These are phyloP conservation scores for Thamnophis elegans DNA, from an alignment of 2,797 vertebrate species.

Conservation along the genomic window DNA sequence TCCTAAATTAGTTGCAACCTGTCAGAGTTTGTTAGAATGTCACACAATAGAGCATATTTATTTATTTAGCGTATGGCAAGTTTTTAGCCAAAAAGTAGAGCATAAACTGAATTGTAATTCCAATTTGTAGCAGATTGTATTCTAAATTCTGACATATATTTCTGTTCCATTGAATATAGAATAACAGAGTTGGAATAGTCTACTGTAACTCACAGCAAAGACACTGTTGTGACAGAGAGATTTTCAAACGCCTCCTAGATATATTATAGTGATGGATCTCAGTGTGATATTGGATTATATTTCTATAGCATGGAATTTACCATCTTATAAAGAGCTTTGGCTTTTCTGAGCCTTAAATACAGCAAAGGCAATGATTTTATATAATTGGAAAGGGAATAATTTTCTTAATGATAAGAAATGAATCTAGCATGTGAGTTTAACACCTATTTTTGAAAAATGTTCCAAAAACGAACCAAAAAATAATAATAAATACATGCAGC, in stretches of 20 bases:
- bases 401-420: neutral
- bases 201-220: constrained; percentile 19
- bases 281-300: neutral
- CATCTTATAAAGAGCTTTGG: neutral
- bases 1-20: too few species aligned
- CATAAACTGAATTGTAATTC: constrained; percentile 45
- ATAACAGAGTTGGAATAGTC: neutral
- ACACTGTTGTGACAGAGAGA: neutral
- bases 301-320: neutral
- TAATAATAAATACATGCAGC: neutral
- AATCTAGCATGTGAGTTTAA: neutral
- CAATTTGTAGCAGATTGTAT: constrained; percentile 38
- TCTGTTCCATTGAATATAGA: neutral
- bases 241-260: neutral
- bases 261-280: neutral
- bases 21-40: neutral
- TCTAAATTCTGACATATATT: constrained; percentile 29
- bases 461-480: neutral
- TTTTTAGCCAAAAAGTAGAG: neutral
- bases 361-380: neutral
- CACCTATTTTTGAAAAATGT: neutral
- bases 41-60: neutral
- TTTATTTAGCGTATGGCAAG: too few species aligned
- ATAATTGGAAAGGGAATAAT: neutral
- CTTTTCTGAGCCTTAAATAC: neutral